A percentile compares a stretch with the other conserved stretches of the same genome.
Conservation (phyloP, 1,140 invertebrate genomes). For the Pogonomyrmex californicus region DNA sequence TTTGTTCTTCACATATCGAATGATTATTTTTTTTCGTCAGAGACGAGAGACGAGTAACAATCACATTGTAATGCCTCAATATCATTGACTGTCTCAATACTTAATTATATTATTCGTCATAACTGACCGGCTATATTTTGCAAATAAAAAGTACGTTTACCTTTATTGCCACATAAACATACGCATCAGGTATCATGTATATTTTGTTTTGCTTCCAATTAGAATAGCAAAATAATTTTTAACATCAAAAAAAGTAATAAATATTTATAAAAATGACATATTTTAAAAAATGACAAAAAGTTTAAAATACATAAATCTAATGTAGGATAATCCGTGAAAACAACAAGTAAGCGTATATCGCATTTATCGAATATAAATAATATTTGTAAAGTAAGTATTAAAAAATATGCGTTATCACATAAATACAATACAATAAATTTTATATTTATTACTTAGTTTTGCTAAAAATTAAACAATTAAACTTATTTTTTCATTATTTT, state of each 20-base stretch:
- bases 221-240: neutral
- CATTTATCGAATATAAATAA: neutral
- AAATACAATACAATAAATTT: neutral
- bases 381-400: neutral
- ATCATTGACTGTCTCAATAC: neutral
- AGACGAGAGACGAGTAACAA: neutral
- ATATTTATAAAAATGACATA: neutral
- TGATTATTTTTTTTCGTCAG: constrained; percentile 24
- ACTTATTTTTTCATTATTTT: neutral
- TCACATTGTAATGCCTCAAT: neutral
- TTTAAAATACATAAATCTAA: neutral
- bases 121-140: constrained; percentile 10
- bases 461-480: neutral
- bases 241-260: neutral
- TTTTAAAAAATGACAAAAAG: neutral
- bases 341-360: neutral
- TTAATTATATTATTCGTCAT: constrained; percentile 1
- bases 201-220: neutral
- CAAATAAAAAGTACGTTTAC: constrained; percentile 3
- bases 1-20: neutral
- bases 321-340: neutral
- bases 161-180: constrained; percentile 24
- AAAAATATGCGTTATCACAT: neutral
- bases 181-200: neutral
- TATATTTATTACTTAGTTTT: neutral